phyloP scores from a whole-genome alignment of 2,113 vertebrate genomes.

The Rhinopithecus roxellana region DNA sequence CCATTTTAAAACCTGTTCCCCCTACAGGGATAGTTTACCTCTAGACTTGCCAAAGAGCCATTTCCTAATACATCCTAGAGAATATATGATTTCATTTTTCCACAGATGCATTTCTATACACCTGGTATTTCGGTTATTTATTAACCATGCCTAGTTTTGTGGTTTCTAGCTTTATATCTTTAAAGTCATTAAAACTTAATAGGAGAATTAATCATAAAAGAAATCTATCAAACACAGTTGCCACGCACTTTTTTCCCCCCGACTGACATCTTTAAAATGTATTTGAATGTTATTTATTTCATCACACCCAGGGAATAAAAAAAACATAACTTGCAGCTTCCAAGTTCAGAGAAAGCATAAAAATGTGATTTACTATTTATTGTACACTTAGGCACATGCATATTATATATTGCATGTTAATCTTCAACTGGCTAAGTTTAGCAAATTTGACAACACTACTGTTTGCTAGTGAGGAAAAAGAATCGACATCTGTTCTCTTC shows the following conservation, averaged over 20 bases:
- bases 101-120: conserved; percentile 49
- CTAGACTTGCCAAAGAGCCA: conserved; percentile 38
- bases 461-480: conserved; percentile 66
- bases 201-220: conserved; percentile 75
- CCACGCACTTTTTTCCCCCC: conserved; percentile 35
- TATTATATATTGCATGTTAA: conserved; percentile 75
- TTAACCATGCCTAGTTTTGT: conserved; percentile 65
- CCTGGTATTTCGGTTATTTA: conserved; percentile 71
- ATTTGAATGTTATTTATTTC: conserved; percentile 78
- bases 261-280: conserved; percentile 47
- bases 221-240: conserved; percentile 73
- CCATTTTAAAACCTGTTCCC: not conserved
- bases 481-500: conserved; percentile 75
- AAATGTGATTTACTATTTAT: conserved; percentile 75
- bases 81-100: conserved; percentile 60
- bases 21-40: not conserved
- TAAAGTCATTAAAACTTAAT: conserved; percentile 77
- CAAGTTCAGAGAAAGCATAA: conserved; percentile 70
- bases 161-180: conserved; percentile 70
- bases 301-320: conserved; percentile 68
- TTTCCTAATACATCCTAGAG: conserved; percentile 28
- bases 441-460: conserved; percentile 74
- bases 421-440: conserved; percentile 74
- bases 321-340: conserved; percentile 41
- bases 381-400: conserved; percentile 64